Evolutionary conservation across 1,140 invertebrate species (phyloP), one percentile per base, ranked within the genome.

Genomic region (Nephotettix cincticeps): DNA sequence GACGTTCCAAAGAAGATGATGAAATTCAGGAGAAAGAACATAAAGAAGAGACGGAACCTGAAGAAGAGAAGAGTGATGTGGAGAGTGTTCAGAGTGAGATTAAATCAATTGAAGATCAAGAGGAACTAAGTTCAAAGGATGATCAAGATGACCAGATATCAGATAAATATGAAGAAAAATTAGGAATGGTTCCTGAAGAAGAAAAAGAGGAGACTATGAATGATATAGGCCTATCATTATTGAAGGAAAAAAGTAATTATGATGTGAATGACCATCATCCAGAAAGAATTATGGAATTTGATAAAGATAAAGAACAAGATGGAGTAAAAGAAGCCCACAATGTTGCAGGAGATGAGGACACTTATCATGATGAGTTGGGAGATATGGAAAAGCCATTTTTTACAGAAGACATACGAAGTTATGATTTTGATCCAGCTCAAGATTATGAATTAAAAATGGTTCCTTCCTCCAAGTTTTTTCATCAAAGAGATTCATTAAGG

Each of bases 341-440:
- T 29, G 30, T 27, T 29, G 47, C 51, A 29, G 45, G 21, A 58
- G 72, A 56, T 30, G 47, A 29, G 28, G 17, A 25, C n/a, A 71
- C 13, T 17, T n/a, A 69, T 3, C 23, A 30, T 17, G 27, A 21
- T 61, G 64, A 71, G 43, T 28, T 25, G 66, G 6, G 30, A 29
- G 19, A 28, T n/a, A 47, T 64, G 29, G 25, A 19, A 36, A 36
- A 66, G 54, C 21, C 27, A 65, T 68, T n/a, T n/a, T n/a, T n/a
- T n/a, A 54, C 45, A 27, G 54, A 58, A 56, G 29, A 45, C 27
- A 71, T 51, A 28, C 4, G 21, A 58, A 61, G 56, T 29, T 61
- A 61, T 27, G 56, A 61, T 11, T 29, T 61, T 61, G 21, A 25
- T 9, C 21, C 21, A 61, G 21, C 21, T 27, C 14, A 61, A 61